Percentiles rank a stretch among this genome's conserved stretches.
phyloP scores from a whole-genome alignment of 2,113 vertebrate genomes.

The Vidua macroura region DNA sequence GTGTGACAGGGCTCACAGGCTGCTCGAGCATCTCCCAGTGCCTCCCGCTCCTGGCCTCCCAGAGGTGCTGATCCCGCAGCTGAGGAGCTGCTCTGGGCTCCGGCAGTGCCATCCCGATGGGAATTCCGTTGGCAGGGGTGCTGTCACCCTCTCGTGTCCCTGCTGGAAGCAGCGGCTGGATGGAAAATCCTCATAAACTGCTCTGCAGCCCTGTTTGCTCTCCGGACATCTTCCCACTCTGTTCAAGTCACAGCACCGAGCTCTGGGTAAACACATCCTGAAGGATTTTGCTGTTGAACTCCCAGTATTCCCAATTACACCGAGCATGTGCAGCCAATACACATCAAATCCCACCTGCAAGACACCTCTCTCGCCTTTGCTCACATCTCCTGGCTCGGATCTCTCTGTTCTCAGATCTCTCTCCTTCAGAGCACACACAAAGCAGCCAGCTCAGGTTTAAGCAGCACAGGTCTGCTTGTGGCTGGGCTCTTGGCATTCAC shows the following conservation, averaged over 20 bases:
- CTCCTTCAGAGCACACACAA: neutral
- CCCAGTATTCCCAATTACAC: neutral
- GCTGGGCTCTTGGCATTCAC: neutral
- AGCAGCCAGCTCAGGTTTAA: neutral
- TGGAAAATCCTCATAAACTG: neutral
- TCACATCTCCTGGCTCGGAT: neutral
- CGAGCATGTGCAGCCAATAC: fast-evolving
- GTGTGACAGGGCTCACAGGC: neutral
- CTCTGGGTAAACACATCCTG: neutral
- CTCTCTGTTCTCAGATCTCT: neutral
- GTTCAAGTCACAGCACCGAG: neutral
- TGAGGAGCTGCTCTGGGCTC: neutral
- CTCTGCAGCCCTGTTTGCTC: neutral
- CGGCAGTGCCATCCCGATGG: neutral
- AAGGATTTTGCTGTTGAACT: neutral
- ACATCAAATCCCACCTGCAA: neutral
- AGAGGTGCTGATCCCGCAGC: neutral
- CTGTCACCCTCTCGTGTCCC: neutral
- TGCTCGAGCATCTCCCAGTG: neutral
- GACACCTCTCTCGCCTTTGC: neutral
- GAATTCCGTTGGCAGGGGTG: neutral
- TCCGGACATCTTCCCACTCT: neutral
- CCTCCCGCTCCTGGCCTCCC: neutral
- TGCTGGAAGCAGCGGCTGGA: neutral
- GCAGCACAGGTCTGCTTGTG: neutral